Evolutionary conservation across 2,888 invertebrate species (phyloP), one percentile per base, ranked within the genome.

Genomic region (Spilarctia lutea): DNA sequence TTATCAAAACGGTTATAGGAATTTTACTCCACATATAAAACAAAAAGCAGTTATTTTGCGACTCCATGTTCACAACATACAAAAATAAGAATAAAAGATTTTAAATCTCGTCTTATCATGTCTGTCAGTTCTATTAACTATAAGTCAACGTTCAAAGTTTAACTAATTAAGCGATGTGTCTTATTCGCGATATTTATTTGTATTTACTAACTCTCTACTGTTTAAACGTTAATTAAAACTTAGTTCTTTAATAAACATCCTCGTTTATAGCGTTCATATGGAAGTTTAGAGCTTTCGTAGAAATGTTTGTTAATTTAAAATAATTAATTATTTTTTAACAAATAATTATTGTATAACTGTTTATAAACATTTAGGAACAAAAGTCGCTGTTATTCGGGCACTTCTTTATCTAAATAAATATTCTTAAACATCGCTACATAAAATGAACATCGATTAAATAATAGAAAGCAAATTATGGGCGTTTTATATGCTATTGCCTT

Each of bases 141-240:
- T 73, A 76, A 79, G 72, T 67, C 72, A 68, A 73, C 68, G 42
- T 60, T 42, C 18, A 87, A 92, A 91, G 87, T 90, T 90, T 83
- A 85, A 83, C 88, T 90, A 89, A 91, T 90, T 91, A 91, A 81
- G 83, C 81, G 79, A 83, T 82, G 81, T 77, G 74, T 77, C 75
- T 81, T 80, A 79, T 81, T 76, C 75, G 75, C 80, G 79, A 83
- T 85, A 86, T 88, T 88, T 90, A 81, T 85, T 84, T 88, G 88
- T 87, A 81, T 84, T 84, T 86, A 86, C 83, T 56, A 10, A n/a
- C 60, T 60, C 30, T 16, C 85, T 83, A 81, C 75, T 88, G 84
- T 88, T 90, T 90, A 86, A 85, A 65, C 48, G 52, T 69, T 73
- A 68, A 73, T 73, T 69, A 73, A 33, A 73, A 73, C 35, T 69